Evolutionary conservation across 2,113 vertebrate genomes (phyloP), one percentile per base, ranked within the genome.

Genomic region (Rattus rattus): DNA sequence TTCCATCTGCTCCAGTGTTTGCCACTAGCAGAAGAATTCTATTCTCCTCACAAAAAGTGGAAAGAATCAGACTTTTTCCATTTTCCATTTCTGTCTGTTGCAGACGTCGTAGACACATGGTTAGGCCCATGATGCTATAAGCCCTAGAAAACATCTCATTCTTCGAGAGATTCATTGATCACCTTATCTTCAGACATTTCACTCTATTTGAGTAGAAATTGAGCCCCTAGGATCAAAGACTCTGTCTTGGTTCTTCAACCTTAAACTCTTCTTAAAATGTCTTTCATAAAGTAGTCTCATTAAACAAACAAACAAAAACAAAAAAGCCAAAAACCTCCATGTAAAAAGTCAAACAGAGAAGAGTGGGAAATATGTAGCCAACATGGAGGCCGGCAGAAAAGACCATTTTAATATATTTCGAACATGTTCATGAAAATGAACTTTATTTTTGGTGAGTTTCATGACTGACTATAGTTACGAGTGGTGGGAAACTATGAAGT

Each of bases 321-420:
- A 43, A 43, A 43, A 43, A 43, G 43, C 4, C 59, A 11, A 81
- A 59, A 61, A 72, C 24, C 43, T 59, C 49, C 8, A 47, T 30
- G 22, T 20, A 85, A 69, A 65, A 94, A 63, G 26, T 83, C 69
- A 77, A 95, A 83, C 47, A 81, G 28, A 83, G 83, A 73, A 93
- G 81, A 94, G 65, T 84, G 17, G 69, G 61, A 88, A 97, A 16
- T 90, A 92, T 94, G 92, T 97, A 92, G 80, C 12, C 80, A 96
- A 96, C 91, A 70, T 9, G n/a, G 96, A 88, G 52, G 54, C 30
- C 61, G 79, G 52, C 79, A 94, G 61, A 90, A 92, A 96, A 94
- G 83, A 61, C 73, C 73, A 79, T 73, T 79, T 88, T 88, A 93
- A 83, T 91, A 70, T 59, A 84, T 61, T 88, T 90, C 88, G 70